Base-by-base conservation (phyloP, 2,888 invertebrate genomes). In the Isotomurus palustris region DNA sequence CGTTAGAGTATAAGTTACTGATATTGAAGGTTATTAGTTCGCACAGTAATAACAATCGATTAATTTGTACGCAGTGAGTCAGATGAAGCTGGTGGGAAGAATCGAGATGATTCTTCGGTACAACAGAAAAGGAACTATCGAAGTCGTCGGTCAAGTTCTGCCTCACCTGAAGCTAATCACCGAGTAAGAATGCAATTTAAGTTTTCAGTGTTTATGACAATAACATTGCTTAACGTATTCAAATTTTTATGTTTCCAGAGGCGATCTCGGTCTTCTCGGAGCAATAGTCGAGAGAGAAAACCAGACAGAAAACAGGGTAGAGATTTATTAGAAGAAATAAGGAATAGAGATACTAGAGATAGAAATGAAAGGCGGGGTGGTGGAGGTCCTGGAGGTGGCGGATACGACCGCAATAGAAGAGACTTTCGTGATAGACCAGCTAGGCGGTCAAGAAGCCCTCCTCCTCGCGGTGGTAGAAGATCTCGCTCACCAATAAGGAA, bases 81-180 rank as follows among this genome's bases (percentile, higher is more conserved):
- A 22, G 53, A 53, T 12, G 19, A 22, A 17, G 14, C 44, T 2
- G 43, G 32, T 17, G n/a, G 28, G 3, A 53, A 53, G 45, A 45
- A 35, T 29, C 44, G 35, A 5, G 53, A 53, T 6, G 53, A 53
- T 17, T 44, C 53, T 14, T 24, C 45, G 14, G 19, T 17, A 12
- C 43, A 27, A 35, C 24, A 29, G 47, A 56, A 56, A 32, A 45
- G 63, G 17, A 56, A 63, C 14, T 63, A 63, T 29, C 48, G 63
- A n/a, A n/a, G 58, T 5, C 53, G 58, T n/a, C 47, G 32, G 14
- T 58, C 58, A 43, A 43, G 45, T 27, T 58, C 58, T 10, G 49
- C 49, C 2, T 50, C 53, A 21, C 53, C 58, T 8, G 53, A 53
- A 19, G 17, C 27, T 21, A 47, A 47, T 47, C 12, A 47, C n/a